These are phyloP conservation scores for Physocephala rufipes DNA, from an alignment of 2,888 invertebrate species.

Conservation along the genomic window DNA sequence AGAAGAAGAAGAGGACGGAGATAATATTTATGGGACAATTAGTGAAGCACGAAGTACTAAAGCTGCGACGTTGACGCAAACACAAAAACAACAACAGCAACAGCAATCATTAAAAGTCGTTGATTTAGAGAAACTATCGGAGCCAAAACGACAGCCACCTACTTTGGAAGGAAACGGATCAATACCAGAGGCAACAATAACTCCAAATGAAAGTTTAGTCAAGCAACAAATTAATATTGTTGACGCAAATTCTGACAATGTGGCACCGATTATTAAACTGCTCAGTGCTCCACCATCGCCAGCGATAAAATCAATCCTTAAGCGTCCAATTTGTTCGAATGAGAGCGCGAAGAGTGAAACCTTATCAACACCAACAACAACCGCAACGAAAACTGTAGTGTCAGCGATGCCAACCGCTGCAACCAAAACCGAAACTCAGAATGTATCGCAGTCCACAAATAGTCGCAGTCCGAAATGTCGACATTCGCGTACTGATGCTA, in stretches of 20 bases:
- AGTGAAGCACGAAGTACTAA: constrained; percentile 9
- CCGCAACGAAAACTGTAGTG: constrained; percentile 23
- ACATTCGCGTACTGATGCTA: not conserved
- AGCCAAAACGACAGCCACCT: constrained; percentile 61
- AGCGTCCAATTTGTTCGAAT: constrained; percentile 67
- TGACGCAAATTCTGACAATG: not conserved
- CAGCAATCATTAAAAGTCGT: not conserved
- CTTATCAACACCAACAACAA: constrained; percentile 29
- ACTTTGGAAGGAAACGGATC: constrained; percentile 33
- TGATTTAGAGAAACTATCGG: constrained; percentile 14
- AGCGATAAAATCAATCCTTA: constrained; percentile 71
- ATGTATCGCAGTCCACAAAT: constrained; percentile 23
- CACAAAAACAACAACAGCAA: no score
- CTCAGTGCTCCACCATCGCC: constrained; percentile 56
- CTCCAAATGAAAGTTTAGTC: constrained; percentile 25
- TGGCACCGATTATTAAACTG: not conserved
- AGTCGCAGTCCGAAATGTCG: constrained; percentile 7
- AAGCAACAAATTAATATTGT: constrained; percentile 8
- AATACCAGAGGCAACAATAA: not conserved
- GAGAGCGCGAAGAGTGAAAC: constrained; percentile 47
- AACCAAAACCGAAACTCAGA: constrained; percentile 28
- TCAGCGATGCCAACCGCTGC: constrained; percentile 27
- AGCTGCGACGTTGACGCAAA: constrained; percentile 3
- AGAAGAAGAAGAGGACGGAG: not conserved
- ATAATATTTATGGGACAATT: constrained; percentile 27